Evolutionary conservation across 2,888 invertebrate species (phyloP).

Genomic region (Coelopa pilipes): DNA sequence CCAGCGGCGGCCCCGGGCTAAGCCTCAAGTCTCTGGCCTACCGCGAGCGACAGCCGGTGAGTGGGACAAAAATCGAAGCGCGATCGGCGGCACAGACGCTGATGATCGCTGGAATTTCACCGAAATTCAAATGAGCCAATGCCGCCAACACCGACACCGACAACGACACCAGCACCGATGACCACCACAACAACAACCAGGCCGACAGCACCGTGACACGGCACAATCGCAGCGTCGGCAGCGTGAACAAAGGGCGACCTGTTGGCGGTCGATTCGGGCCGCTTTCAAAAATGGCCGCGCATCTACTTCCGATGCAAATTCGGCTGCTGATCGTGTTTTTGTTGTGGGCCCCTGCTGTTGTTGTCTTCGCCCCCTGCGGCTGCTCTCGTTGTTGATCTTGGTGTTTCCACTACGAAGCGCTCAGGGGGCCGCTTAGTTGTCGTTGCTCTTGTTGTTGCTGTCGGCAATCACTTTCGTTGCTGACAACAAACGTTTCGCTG

Average conservation of each 20-base stretch:
- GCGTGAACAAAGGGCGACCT: slow-evolving; percentile 26
- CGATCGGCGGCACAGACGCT: too few relatives aligned
- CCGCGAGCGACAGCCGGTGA: too few relatives aligned
- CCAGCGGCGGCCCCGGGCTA: too few relatives aligned
- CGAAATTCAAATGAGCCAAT: slow-evolving; percentile 25
- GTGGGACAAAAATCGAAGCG: too few relatives aligned
- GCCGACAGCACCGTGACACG: too few relatives aligned
- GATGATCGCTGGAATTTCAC: slow-evolving; percentile 34
- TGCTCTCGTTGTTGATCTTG: too few relatives aligned
- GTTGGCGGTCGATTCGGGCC: slow-evolving; percentile 27
- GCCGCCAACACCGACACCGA: slow-evolving; percentile 34
- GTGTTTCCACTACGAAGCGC: background rate
- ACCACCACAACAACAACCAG: slow-evolving; percentile 32
- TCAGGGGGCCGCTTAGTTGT: background rate
- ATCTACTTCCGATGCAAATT: slow-evolving; percentile 13
- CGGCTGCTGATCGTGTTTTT: background rate
- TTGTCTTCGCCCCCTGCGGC: too few relatives aligned
- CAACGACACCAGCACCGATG: slow-evolving; percentile 14
- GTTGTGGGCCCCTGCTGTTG: too few relatives aligned
- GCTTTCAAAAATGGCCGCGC: slow-evolving; percentile 20
- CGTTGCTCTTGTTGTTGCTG: background rate
- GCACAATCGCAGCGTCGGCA: slow-evolving; percentile 15
- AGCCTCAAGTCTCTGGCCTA: too few relatives aligned
- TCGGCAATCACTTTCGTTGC: slow-evolving; percentile 1
- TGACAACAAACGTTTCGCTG: background rate